phyloP scores from a whole-genome alignment of 2,797 vertebrate genomes.

The Lacerta bilineata region DNA sequence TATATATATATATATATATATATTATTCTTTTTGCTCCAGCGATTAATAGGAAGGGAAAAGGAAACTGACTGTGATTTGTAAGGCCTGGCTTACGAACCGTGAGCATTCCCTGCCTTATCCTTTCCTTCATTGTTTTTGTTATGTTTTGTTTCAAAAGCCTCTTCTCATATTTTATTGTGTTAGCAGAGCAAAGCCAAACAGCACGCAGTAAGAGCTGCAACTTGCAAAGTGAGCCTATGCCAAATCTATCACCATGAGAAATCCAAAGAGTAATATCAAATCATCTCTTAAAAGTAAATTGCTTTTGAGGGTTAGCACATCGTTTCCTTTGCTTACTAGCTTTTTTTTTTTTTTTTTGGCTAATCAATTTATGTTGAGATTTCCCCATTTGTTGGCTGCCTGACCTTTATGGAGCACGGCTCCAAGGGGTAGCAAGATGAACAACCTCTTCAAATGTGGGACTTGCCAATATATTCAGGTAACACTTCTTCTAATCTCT shows the following conservation, averaged over 20 bases:
- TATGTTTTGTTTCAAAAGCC: not conserved
- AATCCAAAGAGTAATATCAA: slow-evolving; percentile 15
- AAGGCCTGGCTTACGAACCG: not conserved
- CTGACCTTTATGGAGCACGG: slow-evolving; percentile 18
- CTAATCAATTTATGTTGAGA: slow-evolving; percentile 15
- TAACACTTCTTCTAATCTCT: not conserved
- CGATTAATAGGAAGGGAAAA: slow-evolving; percentile 12
- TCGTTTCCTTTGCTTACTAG: slow-evolving; percentile 10
- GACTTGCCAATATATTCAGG: slow-evolving; percentile 17
- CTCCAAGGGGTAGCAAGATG: slow-evolving; percentile 31
- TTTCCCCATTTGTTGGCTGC: slow-evolving; percentile 7
- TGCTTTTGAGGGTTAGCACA: slow-evolving; percentile 17
- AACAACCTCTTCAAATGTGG: slow-evolving; percentile 14
- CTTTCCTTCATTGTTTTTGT: not conserved
- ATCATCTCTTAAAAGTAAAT: slow-evolving; percentile 18
- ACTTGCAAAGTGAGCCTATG: slow-evolving; percentile 42
- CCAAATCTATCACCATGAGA: slow-evolving; percentile 24
- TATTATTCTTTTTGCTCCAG: not conserved
- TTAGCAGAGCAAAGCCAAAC: not conserved
- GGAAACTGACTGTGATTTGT: not conserved
- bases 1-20: not conserved
- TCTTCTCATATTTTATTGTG: slow-evolving; percentile 2
- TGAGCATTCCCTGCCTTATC: not conserved
- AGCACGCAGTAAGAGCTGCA: slow-evolving; percentile 6
- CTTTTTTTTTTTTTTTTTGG: slow-evolving; percentile 2